Conservation (phyloP, 2,113 vertebrate genomes). For the Myiopsitta monachus region DNA sequence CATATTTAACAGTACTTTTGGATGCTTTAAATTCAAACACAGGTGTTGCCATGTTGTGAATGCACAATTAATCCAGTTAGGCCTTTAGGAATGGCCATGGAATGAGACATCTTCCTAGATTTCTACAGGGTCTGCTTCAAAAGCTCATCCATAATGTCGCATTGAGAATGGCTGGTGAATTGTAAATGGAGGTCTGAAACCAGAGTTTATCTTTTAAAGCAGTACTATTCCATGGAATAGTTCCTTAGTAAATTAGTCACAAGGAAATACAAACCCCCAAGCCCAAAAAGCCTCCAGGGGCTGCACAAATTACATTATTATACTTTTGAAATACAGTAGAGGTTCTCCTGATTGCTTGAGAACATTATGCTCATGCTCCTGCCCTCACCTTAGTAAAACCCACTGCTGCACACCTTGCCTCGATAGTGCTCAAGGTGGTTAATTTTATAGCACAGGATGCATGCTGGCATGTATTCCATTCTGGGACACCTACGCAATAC, state of each 20-base stretch:
- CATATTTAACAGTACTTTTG: background rate
- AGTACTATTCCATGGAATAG: background rate
- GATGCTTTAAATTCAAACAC: background rate
- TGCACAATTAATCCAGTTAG: background rate
- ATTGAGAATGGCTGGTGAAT: background rate
- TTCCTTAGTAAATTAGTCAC: background rate
- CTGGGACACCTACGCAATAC: background rate
- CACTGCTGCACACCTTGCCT: background rate
- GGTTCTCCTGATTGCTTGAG: background rate
- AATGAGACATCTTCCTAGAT: background rate
- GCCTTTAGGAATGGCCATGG: background rate
- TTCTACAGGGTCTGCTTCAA: background rate
- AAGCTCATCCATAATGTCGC: background rate
- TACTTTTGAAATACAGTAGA: background rate
- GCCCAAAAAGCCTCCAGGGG: background rate
- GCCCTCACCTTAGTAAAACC: background rate
- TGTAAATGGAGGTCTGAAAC: background rate
- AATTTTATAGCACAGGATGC: background rate
- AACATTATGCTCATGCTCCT: background rate
- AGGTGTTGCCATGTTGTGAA: too few relatives aligned
- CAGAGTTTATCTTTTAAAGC: background rate
- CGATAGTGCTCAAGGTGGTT: background rate
- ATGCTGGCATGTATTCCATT: accelerated
- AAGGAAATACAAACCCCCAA: background rate
- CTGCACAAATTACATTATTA: accelerated